Evolutionary conservation across 2,888 invertebrate species (phyloP).

Genomic region (Asteroscopus sphinx): DNA sequence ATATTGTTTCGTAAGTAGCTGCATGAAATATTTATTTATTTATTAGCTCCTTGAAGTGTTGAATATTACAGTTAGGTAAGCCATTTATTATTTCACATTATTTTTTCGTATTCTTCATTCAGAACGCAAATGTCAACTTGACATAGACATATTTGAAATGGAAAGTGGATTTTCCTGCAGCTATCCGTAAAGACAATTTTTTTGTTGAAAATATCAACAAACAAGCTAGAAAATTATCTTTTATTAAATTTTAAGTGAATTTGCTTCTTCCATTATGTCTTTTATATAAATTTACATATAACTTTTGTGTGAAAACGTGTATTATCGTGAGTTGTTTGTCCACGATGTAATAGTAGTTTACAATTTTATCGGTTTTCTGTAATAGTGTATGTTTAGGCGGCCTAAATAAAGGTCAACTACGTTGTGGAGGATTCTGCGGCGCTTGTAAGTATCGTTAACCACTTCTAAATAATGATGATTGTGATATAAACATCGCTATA

Average conservation of each 20-base stretch:
- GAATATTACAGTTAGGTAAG: too few relatives aligned
- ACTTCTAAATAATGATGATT: slow-evolving; percentile 27
- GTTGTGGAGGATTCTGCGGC: slow-evolving; percentile 47
- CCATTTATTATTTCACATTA: too few relatives aligned
- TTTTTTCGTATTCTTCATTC: background rate
- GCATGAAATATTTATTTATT: too few relatives aligned
- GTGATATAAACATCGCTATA: slow-evolving; percentile 31
- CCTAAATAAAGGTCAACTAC: slow-evolving; percentile 78
- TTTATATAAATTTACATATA: background rate
- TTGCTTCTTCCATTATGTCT: slow-evolving; percentile 1
- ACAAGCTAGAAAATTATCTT: slow-evolving; percentile 20
- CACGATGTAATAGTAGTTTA: slow-evolving; percentile 41
- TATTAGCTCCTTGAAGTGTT: too few relatives aligned
- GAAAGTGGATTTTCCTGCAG: slow-evolving; percentile 47
- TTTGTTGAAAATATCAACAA: slow-evolving; percentile 37
- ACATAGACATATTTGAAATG: slow-evolving; percentile 43
- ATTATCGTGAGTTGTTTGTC: slow-evolving; percentile 26
- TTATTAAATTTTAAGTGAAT: slow-evolving; percentile 15
- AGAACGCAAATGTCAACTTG: slow-evolving; percentile 38
- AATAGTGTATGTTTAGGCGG: slow-evolving; percentile 66
- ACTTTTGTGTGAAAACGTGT: slow-evolving; percentile 26
- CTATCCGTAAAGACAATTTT: slow-evolving; percentile 9
- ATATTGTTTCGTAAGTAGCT: too few relatives aligned
- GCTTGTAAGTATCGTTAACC: slow-evolving; percentile 47
- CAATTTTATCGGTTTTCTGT: slow-evolving; percentile 61